A percentile compares a stretch with the other conserved stretches of the same genome.
Evolutionary conservation across 2,888 invertebrate species (phyloP).

Genomic region (Leptinotarsa haldemani): DNA sequence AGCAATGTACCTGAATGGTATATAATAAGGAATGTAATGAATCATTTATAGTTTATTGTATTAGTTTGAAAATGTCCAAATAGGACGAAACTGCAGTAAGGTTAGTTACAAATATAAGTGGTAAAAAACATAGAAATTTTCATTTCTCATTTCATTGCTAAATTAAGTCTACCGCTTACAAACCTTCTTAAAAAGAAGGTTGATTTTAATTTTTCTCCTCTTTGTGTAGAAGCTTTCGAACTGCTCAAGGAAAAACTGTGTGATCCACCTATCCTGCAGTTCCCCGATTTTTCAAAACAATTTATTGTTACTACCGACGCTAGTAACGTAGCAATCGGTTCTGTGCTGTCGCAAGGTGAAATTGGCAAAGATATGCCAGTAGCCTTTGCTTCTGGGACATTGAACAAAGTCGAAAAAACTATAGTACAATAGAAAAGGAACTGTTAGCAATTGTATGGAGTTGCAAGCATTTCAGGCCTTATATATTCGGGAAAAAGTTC

Average conservation of each 20-base stretch:
- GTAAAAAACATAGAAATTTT: no score
- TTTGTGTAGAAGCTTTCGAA: neutral
- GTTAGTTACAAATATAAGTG: no score
- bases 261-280: conserved; percentile 23
- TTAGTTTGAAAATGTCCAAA: no score
- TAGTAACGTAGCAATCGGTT: conserved; percentile 35
- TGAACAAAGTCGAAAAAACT: conserved; percentile 20
- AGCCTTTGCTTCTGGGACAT: conserved; percentile 33
- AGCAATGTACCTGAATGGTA: no score
- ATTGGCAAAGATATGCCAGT: conserved; percentile 35
- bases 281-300: conserved; percentile 37
- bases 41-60: no score
- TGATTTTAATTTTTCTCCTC: neutral
- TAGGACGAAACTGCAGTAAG: no score
- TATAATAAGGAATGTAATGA: no score
- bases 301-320: conserved; percentile 40
- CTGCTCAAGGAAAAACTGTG: neutral
- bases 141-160: no score
- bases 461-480: neutral
- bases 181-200: neutral
- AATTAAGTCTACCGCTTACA: no score
- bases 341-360: conserved; percentile 39
- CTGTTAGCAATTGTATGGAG: neutral
- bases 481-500: neutral
- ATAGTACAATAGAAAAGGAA: neutral